Evolutionary conservation across 2,888 invertebrate species (phyloP).

Genomic region (Melieria picta): DNA sequence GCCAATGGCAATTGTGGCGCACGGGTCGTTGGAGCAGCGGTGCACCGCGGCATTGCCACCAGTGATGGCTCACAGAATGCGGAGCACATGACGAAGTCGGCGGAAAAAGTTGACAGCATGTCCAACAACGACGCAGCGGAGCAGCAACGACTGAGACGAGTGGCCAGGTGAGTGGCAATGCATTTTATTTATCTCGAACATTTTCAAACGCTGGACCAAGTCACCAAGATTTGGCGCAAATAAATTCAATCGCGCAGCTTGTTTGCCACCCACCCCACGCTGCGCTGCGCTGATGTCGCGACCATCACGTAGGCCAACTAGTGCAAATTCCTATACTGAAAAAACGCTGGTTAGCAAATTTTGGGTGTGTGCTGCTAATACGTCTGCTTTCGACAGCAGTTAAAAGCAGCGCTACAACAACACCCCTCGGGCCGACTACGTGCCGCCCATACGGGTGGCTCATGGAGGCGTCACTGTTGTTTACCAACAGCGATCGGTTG

Average conservation of each 20-base stretch:
- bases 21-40: background rate
- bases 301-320: background rate
- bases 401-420: no score
- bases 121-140: constrained; percentile 53
- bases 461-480: no score
- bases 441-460: no score
- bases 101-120: constrained; percentile 55
- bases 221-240: background rate
- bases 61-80: constrained; percentile 52
- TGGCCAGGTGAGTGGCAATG: constrained; percentile 50
- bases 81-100: constrained; percentile 53
- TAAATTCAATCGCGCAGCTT: background rate
- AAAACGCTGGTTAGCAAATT: no score
- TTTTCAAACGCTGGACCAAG: background rate
- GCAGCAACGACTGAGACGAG: constrained; percentile 58
- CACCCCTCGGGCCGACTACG: no score
- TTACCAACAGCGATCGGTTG: no score
- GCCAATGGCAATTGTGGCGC: no score
- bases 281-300: no score
- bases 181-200: background rate
- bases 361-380: no score
- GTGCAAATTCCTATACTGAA: background rate
- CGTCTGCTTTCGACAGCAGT: no score
- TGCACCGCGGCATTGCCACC: constrained; percentile 52
- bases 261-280: no score